A percentile compares a stretch with the other conserved stretches of the same genome.
Evolutionary conservation across 1,140 invertebrate species (phyloP).

Genomic region (Ostrea denselamellosa): DNA sequence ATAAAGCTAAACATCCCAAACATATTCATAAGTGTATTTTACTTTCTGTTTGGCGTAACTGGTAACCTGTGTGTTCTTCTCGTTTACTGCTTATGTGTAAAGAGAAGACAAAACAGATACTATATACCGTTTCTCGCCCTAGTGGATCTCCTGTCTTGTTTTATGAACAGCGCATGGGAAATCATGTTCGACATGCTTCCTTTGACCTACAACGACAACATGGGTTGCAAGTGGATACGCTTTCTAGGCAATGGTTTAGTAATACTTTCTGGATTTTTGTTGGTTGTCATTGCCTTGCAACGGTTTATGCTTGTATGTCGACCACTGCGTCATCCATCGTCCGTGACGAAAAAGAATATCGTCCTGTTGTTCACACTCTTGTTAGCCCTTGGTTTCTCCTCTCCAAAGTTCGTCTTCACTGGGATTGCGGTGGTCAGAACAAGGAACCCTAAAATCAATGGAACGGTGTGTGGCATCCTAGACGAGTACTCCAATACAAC

Average conservation of each 20-base stretch:
- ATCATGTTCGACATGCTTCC: slow-evolving; percentile 47
- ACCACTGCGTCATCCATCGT: slow-evolving; percentile 25
- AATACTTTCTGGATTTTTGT: slow-evolving; percentile 49
- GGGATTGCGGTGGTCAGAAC: slow-evolving; percentile 5
- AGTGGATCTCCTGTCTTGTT: slow-evolving; percentile 48
- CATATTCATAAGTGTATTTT: slow-evolving; percentile 28
- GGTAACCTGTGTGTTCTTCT: slow-evolving; percentile 48
- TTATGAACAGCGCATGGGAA: slow-evolving; percentile 48
- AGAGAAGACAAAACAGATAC: slow-evolving; percentile 37
- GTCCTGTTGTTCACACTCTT: not conserved
- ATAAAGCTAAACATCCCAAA: slow-evolving; percentile 12
- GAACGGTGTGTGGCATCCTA: slow-evolving; percentile 16
- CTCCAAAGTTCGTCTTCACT: slow-evolving; percentile 40
- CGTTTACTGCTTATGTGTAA: slow-evolving; percentile 50
- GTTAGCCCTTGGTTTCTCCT: not conserved
- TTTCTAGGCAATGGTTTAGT: slow-evolving; percentile 48
- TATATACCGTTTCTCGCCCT: slow-evolving; percentile 52
- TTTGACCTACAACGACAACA: slow-evolving; percentile 41
- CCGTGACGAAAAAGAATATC: not conserved
- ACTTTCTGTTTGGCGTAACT: slow-evolving; percentile 44
- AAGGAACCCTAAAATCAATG: not conserved
- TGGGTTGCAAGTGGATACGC: slow-evolving; percentile 51
- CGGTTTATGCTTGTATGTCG: slow-evolving; percentile 53
- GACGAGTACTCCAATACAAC: slow-evolving; percentile 9
- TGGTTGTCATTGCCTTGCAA: slow-evolving; percentile 51